Evolutionary conservation across 2,888 invertebrate species (phyloP), one percentile per base, ranked within the genome.

Genomic region (Machimus rusticus): DNA sequence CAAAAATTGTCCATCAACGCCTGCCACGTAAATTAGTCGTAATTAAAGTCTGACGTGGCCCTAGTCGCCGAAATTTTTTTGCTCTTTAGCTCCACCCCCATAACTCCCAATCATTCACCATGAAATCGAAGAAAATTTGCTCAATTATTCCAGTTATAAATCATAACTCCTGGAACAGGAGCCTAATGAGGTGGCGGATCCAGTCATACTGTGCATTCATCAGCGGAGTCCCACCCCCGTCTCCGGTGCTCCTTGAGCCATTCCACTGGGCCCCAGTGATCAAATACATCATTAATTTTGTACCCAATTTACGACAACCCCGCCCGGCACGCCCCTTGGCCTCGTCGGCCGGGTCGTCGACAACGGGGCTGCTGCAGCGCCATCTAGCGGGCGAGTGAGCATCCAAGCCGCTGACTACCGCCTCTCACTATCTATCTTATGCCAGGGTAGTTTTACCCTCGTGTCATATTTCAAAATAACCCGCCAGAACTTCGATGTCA

Each of bases 221-320:
- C 78, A 78, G 37, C 5, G 19, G 6, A 34, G 34, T 1, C 9
- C 9, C 1, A n/a, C n/a, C 57, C 19, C 66, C 66, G 23, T 66
- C 66, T 66, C 66, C 1, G 19, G 28, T 1, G 37, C 76, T 76
- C 76, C 76, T 76, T 37, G 12, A 76, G 16, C 74, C 37, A 19
- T 37, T 81, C 23, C 23, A 46, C 39, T 76, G 86, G 74, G 34
- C 34, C 39, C 19, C 43, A 46, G 28, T 86, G 86, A 86, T 86
- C 76, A 76, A 86, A 86, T 86, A 76, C 46, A 76, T 76, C 86
- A 86, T 86, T 86, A 86, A 86, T 86, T 86, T 86, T 76, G 51
- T 86, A 76, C 86, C 51, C 86, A 84, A 84, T 84, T 84, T 84
- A 84, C 84, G 84, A 84, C 16, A 84, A 74, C 74, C 84, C 84